phyloP scores from a whole-genome alignment of 92 coral and sea anemone species.

The Bergia sp. region DNA sequence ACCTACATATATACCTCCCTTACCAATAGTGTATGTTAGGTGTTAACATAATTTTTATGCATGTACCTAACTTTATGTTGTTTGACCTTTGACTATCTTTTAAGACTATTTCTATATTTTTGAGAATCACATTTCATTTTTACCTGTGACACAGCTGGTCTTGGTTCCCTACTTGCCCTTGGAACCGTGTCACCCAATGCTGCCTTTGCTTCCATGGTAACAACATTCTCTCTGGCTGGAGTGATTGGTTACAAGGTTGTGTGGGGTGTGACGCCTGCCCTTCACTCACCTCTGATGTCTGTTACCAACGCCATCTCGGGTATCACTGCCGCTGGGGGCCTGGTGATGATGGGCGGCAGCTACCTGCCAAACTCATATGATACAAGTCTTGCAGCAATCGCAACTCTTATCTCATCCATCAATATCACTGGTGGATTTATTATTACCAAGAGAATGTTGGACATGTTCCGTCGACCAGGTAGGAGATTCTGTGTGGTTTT shows the following conservation, averaged over 20 bases:
- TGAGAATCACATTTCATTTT: slow-evolving; percentile 10
- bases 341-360: slow-evolving; percentile 98
- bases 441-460: slow-evolving; percentile 98
- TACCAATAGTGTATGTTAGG: too few relatives aligned
- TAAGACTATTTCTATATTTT: too few relatives aligned
- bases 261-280: slow-evolving; percentile 98
- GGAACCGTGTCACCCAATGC: slow-evolving; percentile 90
- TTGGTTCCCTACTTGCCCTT: slow-evolving; percentile 85
- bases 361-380: slow-evolving; percentile 77
- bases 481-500: not conserved
- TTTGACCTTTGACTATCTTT: too few relatives aligned
- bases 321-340: slow-evolving; percentile 98
- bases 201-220: slow-evolving; percentile 97
- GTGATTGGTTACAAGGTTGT: slow-evolving; percentile 99
- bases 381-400: slow-evolving; percentile 89
- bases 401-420: slow-evolving; percentile 90
- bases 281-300: slow-evolving; percentile 99
- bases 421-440: slow-evolving; percentile 99
- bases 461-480: slow-evolving; percentile 99
- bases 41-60: too few relatives aligned
- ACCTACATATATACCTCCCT: too few relatives aligned
- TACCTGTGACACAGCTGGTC: slow-evolving; percentile 66
- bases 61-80: too few relatives aligned
- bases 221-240: slow-evolving; percentile 98
- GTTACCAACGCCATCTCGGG: slow-evolving; percentile 99